Evolutionary conservation across 2,888 invertebrate species (phyloP), one percentile per base, ranked within the genome.

Genomic region (Plebejus argus): DNA sequence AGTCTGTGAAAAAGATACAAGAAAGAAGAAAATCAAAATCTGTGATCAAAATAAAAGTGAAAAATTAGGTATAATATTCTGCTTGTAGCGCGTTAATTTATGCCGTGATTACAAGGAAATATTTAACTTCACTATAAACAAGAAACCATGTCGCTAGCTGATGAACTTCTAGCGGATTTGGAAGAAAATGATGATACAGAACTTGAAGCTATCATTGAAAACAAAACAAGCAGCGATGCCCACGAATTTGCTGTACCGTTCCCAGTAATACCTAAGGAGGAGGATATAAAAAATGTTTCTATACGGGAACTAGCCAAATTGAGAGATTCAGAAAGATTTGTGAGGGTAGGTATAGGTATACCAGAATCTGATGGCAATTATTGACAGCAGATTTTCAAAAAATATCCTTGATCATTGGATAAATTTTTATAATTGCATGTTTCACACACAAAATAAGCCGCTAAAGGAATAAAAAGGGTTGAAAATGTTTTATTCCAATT

Each of bases 91-190:
- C 18, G 18, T 53, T 53, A 18, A 23, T 58, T 20, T 20, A 58
- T 20, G 8, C 58, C 1, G 20, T 61, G 8, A 12, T 20, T 10
- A 12, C 3, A 23, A 61, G 20, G 20, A 20, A 72, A 53, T 23
- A 70, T 75, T 56, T 72, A 66, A n/a, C 28, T 70, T 70, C 8
- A 49, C 49, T 7, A 10, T 33, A 53, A 35, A 23, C 8, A 20
- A 72, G 45, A 28, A 49, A 53, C 45, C 28, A 99, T 99, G 99
- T 99, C 99, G 86, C 93, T 99, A 82, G 99, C 99, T 0, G 99
- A 99, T 87, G 99, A 99, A 93, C 94, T 99, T 81, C 93, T 99
- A 78, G 99, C 99, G 35, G 99, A 99, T 95, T 96, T 99, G 81
- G 99, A 99, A 91, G 98, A 98, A 86, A 98, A 97, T 85, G 97